These are phyloP conservation scores for Mormyrus proboscirostris DNA, from an alignment of 2,797 vertebrate genomes.

Conservation along the genomic window DNA sequence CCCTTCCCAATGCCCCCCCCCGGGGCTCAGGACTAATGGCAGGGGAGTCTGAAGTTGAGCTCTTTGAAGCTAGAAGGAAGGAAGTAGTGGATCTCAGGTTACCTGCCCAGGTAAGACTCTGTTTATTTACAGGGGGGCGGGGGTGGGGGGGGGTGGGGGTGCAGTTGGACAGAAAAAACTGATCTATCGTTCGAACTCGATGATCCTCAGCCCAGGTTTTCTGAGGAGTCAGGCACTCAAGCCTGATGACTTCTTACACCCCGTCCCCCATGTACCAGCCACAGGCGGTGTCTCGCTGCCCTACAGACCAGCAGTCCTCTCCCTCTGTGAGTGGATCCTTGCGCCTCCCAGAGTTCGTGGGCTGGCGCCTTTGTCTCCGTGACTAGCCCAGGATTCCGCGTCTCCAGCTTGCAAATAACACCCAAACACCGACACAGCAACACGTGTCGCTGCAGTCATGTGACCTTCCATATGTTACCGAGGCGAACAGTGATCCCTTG, in stretches of 20 bases:
- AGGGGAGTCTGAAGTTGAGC: conserved; percentile 29
- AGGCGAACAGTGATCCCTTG: neutral
- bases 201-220: conserved; percentile 42
- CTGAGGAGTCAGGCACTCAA: conserved; percentile 23
- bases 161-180: conserved; percentile 35
- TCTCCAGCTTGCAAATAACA: neutral
- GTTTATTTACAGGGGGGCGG: conserved; percentile 61
- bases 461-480: neutral
- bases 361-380: neutral
- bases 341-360: neutral
- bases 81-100: conserved; percentile 56
- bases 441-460: neutral
- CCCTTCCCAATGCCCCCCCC: conserved; percentile 6
- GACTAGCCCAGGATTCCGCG: neutral
- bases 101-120: conserved; percentile 67
- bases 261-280: neutral
- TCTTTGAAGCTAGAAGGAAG: conserved; percentile 34
- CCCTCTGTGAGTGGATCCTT: neutral
- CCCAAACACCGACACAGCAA: neutral
- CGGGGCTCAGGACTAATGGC: conserved; percentile 26
- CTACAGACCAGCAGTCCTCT: neutral
- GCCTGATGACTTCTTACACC: conserved; percentile 17
- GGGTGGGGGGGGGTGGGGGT: conserved; percentile 48
- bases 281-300: neutral
- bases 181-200: conserved; percentile 29